Percentiles rank a stretch among this genome's conserved stretches.
These are phyloP conservation scores for Leptinotarsa haldemani DNA, from an alignment of 2,888 invertebrate genomes.

Conservation along the genomic window DNA sequence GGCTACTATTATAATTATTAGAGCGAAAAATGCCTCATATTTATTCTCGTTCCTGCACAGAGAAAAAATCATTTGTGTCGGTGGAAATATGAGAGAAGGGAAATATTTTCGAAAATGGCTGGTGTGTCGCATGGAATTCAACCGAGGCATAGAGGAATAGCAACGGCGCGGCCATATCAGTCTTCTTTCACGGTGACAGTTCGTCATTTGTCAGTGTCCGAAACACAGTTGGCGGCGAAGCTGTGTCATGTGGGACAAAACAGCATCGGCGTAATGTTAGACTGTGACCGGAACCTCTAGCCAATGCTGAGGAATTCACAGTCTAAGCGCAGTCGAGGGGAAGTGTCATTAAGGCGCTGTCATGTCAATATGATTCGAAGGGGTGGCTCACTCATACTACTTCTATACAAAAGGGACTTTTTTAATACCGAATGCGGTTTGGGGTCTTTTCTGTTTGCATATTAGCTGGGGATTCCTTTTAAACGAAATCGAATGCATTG, in stretches of 20 bases:
- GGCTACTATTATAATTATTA: conserved; percentile 64
- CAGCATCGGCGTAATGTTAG: conserved; percentile 64
- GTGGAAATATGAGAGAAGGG: conserved; percentile 61
- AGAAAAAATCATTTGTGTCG: conserved; percentile 55
- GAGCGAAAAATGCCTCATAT: conserved; percentile 63
- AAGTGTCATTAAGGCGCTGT: conserved; percentile 68
- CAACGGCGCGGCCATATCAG: conserved; percentile 67
- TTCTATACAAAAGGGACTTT: conserved; percentile 65
- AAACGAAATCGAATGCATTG: conserved; percentile 63
- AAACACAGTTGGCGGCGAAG: conserved; percentile 67
- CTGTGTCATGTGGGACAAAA: conserved; percentile 68
- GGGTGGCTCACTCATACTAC: conserved; percentile 63
- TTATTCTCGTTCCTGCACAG: conserved; percentile 61
- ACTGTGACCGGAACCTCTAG: conserved; percentile 54
- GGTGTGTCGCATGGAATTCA: conserved; percentile 62
- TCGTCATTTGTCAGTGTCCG: conserved; percentile 69
- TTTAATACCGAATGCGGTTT: conserved; percentile 64
- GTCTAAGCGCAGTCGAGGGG: conserved; percentile 62
- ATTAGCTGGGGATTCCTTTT: conserved; percentile 61
- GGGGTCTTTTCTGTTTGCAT: conserved; percentile 64
- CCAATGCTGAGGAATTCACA: conserved; percentile 51
- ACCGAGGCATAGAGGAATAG: conserved; percentile 64
- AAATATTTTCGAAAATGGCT: conserved; percentile 65
- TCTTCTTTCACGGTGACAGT: conserved; percentile 69
- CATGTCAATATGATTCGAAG: conserved; percentile 68